phyloP scores from a whole-genome alignment of 2,888 invertebrate species.

The Leptinotarsa rubiginosa region DNA sequence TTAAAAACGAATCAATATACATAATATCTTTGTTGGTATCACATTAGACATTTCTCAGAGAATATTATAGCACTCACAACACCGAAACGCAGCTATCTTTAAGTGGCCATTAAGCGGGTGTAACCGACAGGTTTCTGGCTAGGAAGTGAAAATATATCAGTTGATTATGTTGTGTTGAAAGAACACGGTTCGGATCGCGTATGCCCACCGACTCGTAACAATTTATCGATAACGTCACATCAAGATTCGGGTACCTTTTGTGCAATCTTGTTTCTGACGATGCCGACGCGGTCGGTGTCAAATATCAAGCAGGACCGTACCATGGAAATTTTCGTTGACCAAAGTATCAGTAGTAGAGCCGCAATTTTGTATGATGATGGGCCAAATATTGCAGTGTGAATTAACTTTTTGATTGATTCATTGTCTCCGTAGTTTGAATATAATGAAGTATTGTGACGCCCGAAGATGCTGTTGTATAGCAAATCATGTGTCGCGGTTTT shows the following conservation, averaged over 20 bases:
- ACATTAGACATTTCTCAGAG: neutral
- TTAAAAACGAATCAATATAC: neutral
- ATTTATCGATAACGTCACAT: slow-evolving; percentile 29
- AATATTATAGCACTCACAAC: neutral
- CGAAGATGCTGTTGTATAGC: too few species aligned
- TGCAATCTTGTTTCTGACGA: slow-evolving; percentile 11
- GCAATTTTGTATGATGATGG: too few species aligned
- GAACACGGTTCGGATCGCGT: slow-evolving; percentile 17
- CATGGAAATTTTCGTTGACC: neutral
- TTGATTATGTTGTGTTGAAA: slow-evolving; percentile 22
- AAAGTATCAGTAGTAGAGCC: too few species aligned
- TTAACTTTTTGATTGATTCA: too few species aligned
- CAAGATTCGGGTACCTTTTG: slow-evolving; percentile 9
- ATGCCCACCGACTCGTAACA: slow-evolving; percentile 27
- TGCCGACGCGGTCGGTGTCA: slow-evolving; percentile 17
- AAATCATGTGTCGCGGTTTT: too few species aligned
- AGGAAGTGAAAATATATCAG: slow-evolving; percentile 31
- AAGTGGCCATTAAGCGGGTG: slow-evolving; percentile 20
- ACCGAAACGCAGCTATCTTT: neutral
- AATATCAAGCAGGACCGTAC: neutral
- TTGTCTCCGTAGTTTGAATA: too few species aligned
- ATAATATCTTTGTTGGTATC: neutral
- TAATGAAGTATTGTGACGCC: too few species aligned
- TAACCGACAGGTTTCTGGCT: slow-evolving; percentile 15
- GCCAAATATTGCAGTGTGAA: too few species aligned